Conservation (phyloP, 2,797 vertebrate genomes). For the Sebastes kiyomatsui region DNA sequence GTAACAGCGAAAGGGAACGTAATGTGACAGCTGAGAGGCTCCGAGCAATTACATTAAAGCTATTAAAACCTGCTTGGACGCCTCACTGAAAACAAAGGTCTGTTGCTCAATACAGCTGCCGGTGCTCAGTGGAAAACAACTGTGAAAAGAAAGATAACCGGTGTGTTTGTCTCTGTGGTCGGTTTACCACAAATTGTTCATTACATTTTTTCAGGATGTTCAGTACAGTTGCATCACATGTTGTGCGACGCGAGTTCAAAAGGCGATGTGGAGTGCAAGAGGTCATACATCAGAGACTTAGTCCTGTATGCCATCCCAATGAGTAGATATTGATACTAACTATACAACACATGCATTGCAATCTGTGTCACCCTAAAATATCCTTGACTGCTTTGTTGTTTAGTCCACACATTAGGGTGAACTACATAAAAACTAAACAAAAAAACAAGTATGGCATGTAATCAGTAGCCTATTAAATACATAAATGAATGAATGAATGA, state of each 20-base stretch:
- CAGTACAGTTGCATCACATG: conserved; percentile 1
- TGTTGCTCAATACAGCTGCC: conserved; percentile 45
- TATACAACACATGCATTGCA: not conserved
- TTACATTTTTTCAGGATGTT: conserved; percentile 1
- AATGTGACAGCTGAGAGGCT: conserved; percentile 36
- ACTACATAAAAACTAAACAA: not conserved
- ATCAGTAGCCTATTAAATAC: not conserved
- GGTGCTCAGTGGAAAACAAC: not conserved
- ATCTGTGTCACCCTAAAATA: not conserved
- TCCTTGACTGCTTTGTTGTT: not conserved
- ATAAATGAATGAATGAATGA: not conserved
- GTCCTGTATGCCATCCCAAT: not conserved
- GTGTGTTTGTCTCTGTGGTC: conserved; percentile 5
- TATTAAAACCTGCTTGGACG: conserved; percentile 33
- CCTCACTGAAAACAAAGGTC: conserved; percentile 36
- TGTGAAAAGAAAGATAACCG: not conserved
- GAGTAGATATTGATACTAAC: not conserved
- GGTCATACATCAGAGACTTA: not conserved
- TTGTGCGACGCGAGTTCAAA: conserved; percentile 3
- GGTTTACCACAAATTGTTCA: conserved; percentile 20
- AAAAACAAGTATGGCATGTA: not conserved
- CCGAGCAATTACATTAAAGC: conserved; percentile 25
- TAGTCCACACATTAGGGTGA: not conserved
- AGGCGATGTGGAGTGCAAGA: not conserved
- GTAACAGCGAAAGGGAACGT: conserved; percentile 15